Evolutionary conservation across 2,888 invertebrate species (phyloP).

Genomic region (Calliopum simillimum): DNA sequence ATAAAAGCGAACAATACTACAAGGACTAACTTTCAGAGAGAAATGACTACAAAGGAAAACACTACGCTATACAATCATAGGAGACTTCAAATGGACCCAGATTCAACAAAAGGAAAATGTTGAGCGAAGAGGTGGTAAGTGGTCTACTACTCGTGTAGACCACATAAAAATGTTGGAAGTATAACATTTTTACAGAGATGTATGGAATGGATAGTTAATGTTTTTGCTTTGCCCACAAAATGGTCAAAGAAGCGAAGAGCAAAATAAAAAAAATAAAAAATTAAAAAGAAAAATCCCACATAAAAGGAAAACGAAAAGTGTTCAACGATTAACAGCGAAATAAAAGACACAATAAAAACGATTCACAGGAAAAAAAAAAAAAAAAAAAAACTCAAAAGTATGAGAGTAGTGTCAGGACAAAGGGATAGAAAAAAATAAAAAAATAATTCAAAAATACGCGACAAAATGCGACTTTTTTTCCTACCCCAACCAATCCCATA

Average conservation of each 20-base stretch:
- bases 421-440: constrained; percentile 15
- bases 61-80: not conserved
- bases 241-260: constrained; percentile 11
- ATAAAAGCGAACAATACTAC: not conserved
- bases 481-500: not conserved
- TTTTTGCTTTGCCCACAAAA: constrained; percentile 39
- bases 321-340: constrained; percentile 46
- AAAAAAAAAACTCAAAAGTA: not conserved
- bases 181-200: constrained; percentile 32
- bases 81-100: too few species aligned
- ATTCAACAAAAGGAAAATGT: not conserved
- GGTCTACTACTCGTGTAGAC: constrained; percentile 1
- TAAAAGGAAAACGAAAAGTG: constrained; percentile 34
- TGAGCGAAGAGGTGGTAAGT: not conserved
- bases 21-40: constrained; percentile 14
- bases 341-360: constrained; percentile 48
- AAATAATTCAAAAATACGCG: not conserved
- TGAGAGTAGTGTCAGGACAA: constrained; percentile 13
- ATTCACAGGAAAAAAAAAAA: constrained; percentile 14
- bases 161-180: constrained; percentile 43
- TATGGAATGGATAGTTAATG: constrained; percentile 43
- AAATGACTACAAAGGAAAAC: constrained; percentile 7
- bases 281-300: not conserved
- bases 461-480: constrained; percentile 9
- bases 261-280: constrained; percentile 9